Conservation (phyloP, 1,140 invertebrate genomes). For the Heliconius himera region DNA sequence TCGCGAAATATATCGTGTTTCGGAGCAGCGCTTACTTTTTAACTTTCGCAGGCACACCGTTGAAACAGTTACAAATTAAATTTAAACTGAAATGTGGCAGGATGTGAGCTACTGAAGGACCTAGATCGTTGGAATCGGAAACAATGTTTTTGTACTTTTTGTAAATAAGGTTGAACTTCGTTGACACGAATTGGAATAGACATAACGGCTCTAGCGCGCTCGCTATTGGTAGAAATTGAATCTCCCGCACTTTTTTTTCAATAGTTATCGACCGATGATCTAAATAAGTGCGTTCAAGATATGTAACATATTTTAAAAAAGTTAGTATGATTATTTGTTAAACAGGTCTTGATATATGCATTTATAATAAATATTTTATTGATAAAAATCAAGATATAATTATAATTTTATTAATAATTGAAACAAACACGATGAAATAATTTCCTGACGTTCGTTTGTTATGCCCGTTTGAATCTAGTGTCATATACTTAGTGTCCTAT, state of each 20-base stretch:
- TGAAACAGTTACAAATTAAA: conserved; percentile 68
- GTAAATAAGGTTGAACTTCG: conserved; percentile 48
- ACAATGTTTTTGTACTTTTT: conserved; percentile 60
- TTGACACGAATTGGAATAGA: conserved; percentile 58
- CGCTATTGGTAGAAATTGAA: conserved; percentile 67
- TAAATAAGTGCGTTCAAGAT: conserved; percentile 52
- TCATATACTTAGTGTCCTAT: too few relatives aligned
- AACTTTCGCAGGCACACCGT: conserved; percentile 55
- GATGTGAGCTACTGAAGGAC: conserved; percentile 49
- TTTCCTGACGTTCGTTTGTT: too few relatives aligned
- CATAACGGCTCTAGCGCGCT: conserved; percentile 51
- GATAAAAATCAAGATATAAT: too few relatives aligned
- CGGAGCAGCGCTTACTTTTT: conserved; percentile 49
- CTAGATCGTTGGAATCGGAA: conserved; percentile 45
- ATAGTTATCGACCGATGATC: conserved; percentile 63
- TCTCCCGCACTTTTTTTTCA: conserved; percentile 53
- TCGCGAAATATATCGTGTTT: conserved; percentile 48
- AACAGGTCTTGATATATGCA: too few relatives aligned
- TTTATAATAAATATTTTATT: too few relatives aligned
- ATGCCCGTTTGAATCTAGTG: too few relatives aligned
- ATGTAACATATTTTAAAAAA: not conserved
- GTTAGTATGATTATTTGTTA: too few relatives aligned
- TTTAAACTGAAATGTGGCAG: conserved; percentile 60
- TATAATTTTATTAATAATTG: too few relatives aligned
- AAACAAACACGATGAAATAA: too few relatives aligned